Percentiles rank a stretch among this genome's conserved stretches.
phyloP scores from a whole-genome alignment of 2,888 invertebrate species.

The Drosophila maculinotata region DNA sequence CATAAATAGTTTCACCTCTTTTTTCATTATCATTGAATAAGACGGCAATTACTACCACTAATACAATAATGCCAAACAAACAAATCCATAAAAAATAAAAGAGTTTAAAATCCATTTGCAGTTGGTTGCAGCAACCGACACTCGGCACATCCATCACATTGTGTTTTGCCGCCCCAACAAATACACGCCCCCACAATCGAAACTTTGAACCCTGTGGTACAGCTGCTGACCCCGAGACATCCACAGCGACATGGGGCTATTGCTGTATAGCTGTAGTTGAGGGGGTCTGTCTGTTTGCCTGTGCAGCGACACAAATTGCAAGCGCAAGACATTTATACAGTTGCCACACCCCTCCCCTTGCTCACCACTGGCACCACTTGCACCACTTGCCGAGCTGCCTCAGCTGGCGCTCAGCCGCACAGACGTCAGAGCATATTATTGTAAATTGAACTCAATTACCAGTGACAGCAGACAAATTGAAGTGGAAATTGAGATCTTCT shows the following conservation, averaged over 20 bases:
- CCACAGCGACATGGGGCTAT: constrained; percentile 10
- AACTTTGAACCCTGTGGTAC: constrained; percentile 58
- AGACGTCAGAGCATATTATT: constrained; percentile 80
- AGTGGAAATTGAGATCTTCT: constrained; percentile 84
- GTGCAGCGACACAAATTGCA: constrained; percentile 71
- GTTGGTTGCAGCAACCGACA: constrained; percentile 15
- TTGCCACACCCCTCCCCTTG: constrained; percentile 36
- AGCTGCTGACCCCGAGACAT: constrained; percentile 60
- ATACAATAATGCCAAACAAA: background rate
- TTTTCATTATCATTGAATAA: background rate
- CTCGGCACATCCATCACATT: constrained; percentile 39
- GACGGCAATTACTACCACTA: too few species aligned
- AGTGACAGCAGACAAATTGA: constrained; percentile 84
- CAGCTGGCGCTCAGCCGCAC: constrained; percentile 73
- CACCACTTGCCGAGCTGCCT: constrained; percentile 15
- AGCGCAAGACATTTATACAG: constrained; percentile 72
- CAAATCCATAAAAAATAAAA: background rate
- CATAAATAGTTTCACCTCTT: too few species aligned
- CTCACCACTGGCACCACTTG: constrained; percentile 6
- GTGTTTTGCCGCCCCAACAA: too few species aligned
- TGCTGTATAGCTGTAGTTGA: background rate
- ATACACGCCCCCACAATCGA: constrained; percentile 64
- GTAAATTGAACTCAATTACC: constrained; percentile 84
- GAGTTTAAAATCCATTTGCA: constrained; percentile 21
- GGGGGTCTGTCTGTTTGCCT: constrained; percentile 24